A percentile compares a stretch with the other conserved stretches of the same genome.
phyloP scores from a whole-genome alignment of 2,797 vertebrate genomes.

The Loris lydekkerianus region DNA sequence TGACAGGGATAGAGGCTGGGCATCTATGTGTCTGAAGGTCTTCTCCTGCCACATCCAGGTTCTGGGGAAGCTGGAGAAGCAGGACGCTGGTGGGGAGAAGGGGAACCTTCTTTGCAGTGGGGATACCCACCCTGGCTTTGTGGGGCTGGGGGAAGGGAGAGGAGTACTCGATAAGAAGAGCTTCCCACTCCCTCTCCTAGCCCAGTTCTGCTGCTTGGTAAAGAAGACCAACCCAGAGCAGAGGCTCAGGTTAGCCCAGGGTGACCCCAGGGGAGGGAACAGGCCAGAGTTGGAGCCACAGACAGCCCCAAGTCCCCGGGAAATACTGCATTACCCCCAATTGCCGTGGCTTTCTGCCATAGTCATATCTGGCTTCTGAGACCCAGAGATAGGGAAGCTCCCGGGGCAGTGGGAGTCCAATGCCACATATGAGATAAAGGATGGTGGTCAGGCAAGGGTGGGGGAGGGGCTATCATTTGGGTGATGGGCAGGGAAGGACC shows the following conservation, averaged over 20 bases:
- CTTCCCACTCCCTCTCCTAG: background rate
- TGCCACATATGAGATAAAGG: background rate
- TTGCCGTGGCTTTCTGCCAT: background rate
- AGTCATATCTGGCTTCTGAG: background rate
- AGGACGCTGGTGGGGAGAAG: background rate
- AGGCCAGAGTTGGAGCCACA: background rate
- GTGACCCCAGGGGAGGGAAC: too few relatives aligned
- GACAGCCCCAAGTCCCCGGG: background rate
- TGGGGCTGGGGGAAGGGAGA: background rate
- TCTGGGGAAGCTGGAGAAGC: background rate
- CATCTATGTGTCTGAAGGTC: background rate
- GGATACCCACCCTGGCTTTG: background rate
- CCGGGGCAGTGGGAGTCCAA: background rate
- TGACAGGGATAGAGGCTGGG: background rate
- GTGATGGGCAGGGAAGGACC: too few relatives aligned
- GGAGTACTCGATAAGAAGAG: background rate
- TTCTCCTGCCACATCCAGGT: background rate
- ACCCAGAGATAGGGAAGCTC: background rate
- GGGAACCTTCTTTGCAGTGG: background rate
- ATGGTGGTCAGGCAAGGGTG: too few relatives aligned
- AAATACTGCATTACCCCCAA: background rate
- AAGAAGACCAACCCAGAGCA: background rate
- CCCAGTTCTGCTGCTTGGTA: background rate
- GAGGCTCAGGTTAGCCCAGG: background rate
- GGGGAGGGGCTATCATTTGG: rapidly evolving